phyloP scores from a whole-genome alignment of 1,140 invertebrate species.

The Bombus consobrinus region DNA sequence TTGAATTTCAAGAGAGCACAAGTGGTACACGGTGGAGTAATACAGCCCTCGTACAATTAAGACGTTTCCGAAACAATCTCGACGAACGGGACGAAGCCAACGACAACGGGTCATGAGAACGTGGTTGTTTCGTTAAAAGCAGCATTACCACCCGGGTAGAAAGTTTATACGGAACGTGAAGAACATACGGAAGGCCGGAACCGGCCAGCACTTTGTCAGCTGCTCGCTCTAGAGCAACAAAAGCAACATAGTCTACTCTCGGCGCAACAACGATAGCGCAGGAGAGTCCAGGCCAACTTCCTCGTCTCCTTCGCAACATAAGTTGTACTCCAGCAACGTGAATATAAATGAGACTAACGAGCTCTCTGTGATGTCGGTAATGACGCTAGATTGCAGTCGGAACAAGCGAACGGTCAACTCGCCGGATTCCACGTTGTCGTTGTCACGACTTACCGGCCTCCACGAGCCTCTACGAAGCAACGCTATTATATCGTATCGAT shows the following conservation, averaged over 20 bases:
- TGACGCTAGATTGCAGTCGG: constrained; percentile 80
- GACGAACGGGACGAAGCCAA: background rate
- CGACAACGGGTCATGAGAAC: background rate
- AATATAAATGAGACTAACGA: constrained; percentile 83
- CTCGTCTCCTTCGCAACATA: constrained; percentile 63
- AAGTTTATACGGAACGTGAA: constrained; percentile 51
- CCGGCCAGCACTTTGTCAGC: constrained; percentile 42
- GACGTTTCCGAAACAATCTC: constrained; percentile 37
- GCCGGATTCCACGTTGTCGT: constrained; percentile 56
- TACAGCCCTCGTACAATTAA: constrained; percentile 39
- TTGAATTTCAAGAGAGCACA: background rate
- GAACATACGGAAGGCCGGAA: constrained; percentile 50
- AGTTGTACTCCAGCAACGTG: constrained; percentile 61
- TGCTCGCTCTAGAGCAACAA: constrained; percentile 11
- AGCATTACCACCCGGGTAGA: constrained; percentile 46
- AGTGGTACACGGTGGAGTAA: background rate
- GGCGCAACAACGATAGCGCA: constrained; percentile 50
- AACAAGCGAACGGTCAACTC: constrained; percentile 53
- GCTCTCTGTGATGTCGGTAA: constrained; percentile 81
- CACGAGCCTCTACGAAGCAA: background rate
- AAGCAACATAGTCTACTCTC: constrained; percentile 13
- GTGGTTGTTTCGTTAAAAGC: constrained; percentile 53
- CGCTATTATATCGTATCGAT: background rate
- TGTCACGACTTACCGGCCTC: constrained; percentile 55
- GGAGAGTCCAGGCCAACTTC: constrained; percentile 50